A percentile compares a stretch with the other conserved stretches of the same genome.
Conservation (phyloP, 1,140 invertebrate genomes). For the Zaprionus vittiger region DNA sequence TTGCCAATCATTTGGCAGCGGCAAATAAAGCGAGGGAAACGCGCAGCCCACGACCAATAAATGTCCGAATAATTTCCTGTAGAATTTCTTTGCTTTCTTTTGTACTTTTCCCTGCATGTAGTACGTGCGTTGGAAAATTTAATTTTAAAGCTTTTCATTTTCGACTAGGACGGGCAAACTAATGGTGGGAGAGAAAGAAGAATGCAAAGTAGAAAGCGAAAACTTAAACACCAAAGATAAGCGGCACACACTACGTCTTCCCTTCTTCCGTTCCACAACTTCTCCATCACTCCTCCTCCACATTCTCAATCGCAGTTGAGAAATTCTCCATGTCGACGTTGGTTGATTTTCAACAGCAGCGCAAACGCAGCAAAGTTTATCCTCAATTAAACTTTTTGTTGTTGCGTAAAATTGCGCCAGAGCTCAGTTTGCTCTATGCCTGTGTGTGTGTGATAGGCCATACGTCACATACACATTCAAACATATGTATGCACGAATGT, state of each 20-base stretch:
- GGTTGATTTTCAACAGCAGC: slow-evolving; percentile 77
- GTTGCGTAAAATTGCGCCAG: slow-evolving; percentile 75
- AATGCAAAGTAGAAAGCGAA: slow-evolving; percentile 58
- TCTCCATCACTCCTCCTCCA: slow-evolving; percentile 10
- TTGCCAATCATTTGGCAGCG: slow-evolving; percentile 65
- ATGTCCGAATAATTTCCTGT: slow-evolving; percentile 54
- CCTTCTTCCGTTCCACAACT: no score
- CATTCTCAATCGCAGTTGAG: slow-evolving; percentile 24
- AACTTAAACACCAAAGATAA: slow-evolving; percentile 49
- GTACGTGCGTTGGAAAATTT: slow-evolving; percentile 31
- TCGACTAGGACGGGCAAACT: slow-evolving; percentile 11
- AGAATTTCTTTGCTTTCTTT: slow-evolving; percentile 4
- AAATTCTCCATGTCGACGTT: slow-evolving; percentile 67
- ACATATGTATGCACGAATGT: slow-evolving; percentile 4
- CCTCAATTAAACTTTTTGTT: slow-evolving; percentile 82
- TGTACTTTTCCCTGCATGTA: slow-evolving; percentile 4
- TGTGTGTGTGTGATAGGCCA: slow-evolving; percentile 62
- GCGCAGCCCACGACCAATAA: slow-evolving; percentile 61
- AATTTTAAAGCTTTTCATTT: slow-evolving; percentile 45
- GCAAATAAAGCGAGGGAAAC: slow-evolving; percentile 51
- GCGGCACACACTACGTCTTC: slow-evolving; percentile 31
- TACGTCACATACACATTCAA: slow-evolving; percentile 50
- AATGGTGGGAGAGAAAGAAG: slow-evolving; percentile 28
- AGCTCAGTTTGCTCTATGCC: slow-evolving; percentile 45
- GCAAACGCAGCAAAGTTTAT: slow-evolving; percentile 80